Base-by-base conservation (phyloP, 2,797 vertebrate genomes). In the Sebastes taczanowskii region DNA sequence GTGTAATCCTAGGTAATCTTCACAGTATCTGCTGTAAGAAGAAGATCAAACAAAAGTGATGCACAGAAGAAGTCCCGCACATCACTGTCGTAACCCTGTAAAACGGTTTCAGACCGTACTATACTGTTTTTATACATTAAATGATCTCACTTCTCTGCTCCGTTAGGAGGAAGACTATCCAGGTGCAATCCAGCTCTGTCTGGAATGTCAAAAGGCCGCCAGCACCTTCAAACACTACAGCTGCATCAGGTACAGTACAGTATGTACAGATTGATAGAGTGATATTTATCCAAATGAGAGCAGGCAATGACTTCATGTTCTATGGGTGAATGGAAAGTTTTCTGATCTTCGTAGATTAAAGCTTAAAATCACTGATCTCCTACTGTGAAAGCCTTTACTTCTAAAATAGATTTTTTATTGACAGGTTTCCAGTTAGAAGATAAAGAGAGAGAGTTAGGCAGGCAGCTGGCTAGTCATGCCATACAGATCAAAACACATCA, bases 221-320 rank as follows among this genome's bases (percentile, higher is more conserved):
- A 99, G 99, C 93, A 99, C 99, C 79, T 99, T 99, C 93, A 99
- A 97, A 94, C 99, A 99, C 96, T 99, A 99, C 93, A 99, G 98
- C 92, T 99, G 99, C 89, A 99, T 99, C 94, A 99, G 99, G 99
- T 99, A 91, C 35, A 55, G 77, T 42, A 94, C 42, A 55, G 77
- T 42, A 94, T 75, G 59, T 85, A 27, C 67, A 74, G 5, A 62
- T 4, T 71, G 75, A 85, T 22, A 1, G 6, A 74, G 29, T 20
- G 25, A 73, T 75, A 11, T 84, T 23, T 56, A 20, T 73, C 49
- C 55, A 67, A 61, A 13, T 22, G 20, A 32, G 6, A 79, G 60
- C 25, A 52, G 38, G 5, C 63, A 25, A 10, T 10, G 9, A 58
- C 23, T 59, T 53, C 3, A 58, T 68, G 69, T 68, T 58, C 27